Conservation (phyloP, 2,113 vertebrate genomes). For the Heloderma charlesbogerti region DNA sequence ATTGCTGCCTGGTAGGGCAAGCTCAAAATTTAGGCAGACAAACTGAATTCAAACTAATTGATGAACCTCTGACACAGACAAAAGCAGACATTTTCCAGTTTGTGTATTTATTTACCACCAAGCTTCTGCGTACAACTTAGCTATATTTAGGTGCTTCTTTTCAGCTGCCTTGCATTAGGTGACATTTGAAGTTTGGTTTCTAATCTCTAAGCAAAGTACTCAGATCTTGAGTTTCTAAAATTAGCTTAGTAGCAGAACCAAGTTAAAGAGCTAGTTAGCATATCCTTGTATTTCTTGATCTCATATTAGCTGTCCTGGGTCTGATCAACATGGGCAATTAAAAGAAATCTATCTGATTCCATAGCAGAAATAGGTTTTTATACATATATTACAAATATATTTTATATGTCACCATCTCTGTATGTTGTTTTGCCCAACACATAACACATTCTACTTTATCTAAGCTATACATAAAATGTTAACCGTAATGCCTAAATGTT, state of each 20-base stretch:
- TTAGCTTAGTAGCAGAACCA: conserved; percentile 55
- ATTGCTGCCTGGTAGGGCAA: conserved; percentile 3
- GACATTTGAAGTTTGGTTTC: conserved; percentile 56
- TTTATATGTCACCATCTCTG: conserved; percentile 25
- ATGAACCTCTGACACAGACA: conserved; percentile 36
- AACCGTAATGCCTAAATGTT: not conserved
- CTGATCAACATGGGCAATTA: conserved; percentile 19
- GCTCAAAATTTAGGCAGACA: not conserved
- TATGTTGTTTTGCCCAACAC: not conserved
- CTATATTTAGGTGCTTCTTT: conserved; percentile 71
- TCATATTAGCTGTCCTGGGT: not conserved
- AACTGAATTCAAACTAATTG: conserved; percentile 15
- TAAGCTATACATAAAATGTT: conserved; percentile 1
- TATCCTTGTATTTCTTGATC: conserved; percentile 27
- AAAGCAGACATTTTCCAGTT: not conserved
- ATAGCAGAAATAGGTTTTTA: conserved; percentile 37
- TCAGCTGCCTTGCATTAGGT: conserved; percentile 61
- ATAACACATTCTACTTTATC: not conserved
- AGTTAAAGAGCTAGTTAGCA: conserved; percentile 46
- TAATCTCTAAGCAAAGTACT: conserved; percentile 51
- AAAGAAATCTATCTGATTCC: conserved; percentile 32
- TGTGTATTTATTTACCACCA: conserved; percentile 55
- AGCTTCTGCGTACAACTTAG: conserved; percentile 48
- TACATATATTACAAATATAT: conserved; percentile 5
- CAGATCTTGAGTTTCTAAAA: conserved; percentile 60